phyloP scores from a whole-genome alignment of 2,888 invertebrate genomes.

The Stegana nigrithorax region DNA sequence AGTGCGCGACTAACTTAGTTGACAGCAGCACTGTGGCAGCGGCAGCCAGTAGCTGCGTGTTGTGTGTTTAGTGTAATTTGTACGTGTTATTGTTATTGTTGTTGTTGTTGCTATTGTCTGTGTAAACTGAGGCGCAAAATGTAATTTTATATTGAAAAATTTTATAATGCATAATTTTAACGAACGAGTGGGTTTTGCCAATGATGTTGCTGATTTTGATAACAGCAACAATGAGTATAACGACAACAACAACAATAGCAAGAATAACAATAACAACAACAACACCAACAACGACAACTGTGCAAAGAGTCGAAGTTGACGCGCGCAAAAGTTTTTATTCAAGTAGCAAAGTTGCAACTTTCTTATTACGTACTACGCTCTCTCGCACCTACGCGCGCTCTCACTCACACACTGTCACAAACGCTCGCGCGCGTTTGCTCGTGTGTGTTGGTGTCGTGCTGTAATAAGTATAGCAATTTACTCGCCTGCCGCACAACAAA shows the following conservation, averaged over 20 bases:
- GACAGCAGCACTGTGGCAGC: background rate
- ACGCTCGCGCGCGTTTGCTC: too few relatives aligned
- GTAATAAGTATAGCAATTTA: too few relatives aligned
- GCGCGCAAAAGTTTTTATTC: too few relatives aligned
- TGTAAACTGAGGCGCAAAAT: slow-evolving; percentile 47
- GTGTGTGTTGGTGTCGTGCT: too few relatives aligned
- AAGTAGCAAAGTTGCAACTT: too few relatives aligned
- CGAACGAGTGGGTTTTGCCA: slow-evolving; percentile 43
- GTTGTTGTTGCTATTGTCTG: slow-evolving; percentile 24
- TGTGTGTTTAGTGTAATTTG: background rate
- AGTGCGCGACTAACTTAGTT: background rate
- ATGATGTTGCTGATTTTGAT: background rate
- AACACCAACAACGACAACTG: background rate
- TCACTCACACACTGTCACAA: too few relatives aligned
- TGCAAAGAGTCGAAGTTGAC: background rate
- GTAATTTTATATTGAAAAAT: slow-evolving; percentile 61
- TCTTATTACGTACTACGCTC: too few relatives aligned
- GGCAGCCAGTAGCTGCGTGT: too few relatives aligned
- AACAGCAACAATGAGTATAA: background rate
- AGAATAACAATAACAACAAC: too few relatives aligned
- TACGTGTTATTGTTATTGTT: background rate
- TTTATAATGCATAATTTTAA: slow-evolving; percentile 60
- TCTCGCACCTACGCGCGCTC: too few relatives aligned
- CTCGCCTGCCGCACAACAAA: background rate
- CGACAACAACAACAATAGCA: background rate